Base-by-base conservation (phyloP, 2,113 vertebrate genomes). In the Vidua macroura region DNA sequence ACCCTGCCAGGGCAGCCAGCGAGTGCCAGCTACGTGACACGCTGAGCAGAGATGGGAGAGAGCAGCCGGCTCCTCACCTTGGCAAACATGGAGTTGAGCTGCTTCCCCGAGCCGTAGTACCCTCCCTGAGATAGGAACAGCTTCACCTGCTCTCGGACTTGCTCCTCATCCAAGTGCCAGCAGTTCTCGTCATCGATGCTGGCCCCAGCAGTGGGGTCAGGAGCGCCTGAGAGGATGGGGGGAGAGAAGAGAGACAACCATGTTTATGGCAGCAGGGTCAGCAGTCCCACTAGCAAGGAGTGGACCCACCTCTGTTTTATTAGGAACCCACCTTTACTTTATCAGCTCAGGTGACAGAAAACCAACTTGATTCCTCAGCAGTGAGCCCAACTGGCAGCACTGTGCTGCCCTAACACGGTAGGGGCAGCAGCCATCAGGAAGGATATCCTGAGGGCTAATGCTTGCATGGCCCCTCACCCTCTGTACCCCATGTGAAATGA, bases 21-120 rank as follows among this genome's bases (percentile, higher is more conserved):
- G 0, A 58, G 66, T 79, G 91, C 60, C 7, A 20, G 76, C 86
- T 78, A 91, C 18, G 64, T 90, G 87, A 92, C 53, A 39, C 0
- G 0, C 25, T 0, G 5, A 69, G 80, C 13, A 0, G 72, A 80
- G 58, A 77, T 49, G 51, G 55, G 25, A 80, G 53, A 92, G 41
- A 83, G 89, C 60, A 53, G 21, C 15, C 10, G 30, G 91, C 80
- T 55, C 83, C 98, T 98, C 97, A 99, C 99, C 99, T 99, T 99
- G 86, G 99, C 99, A 89, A 99, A 99, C 99, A 99, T 99, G 96
- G 99, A 99, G 97, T 99, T 99, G 95, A 99, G 99, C 92, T 99
- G 99, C 97, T 99, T 99, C 87, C 99, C 99, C 39, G 99, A 99
- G 95, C 99, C 99, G 60, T 99, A 99, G 98, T 99, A 99, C 80